Evolutionary conservation across 2,797 vertebrate genomes (phyloP), one percentile per base, ranked within the genome.

Genomic region (Sebastolobus alascanus): DNA sequence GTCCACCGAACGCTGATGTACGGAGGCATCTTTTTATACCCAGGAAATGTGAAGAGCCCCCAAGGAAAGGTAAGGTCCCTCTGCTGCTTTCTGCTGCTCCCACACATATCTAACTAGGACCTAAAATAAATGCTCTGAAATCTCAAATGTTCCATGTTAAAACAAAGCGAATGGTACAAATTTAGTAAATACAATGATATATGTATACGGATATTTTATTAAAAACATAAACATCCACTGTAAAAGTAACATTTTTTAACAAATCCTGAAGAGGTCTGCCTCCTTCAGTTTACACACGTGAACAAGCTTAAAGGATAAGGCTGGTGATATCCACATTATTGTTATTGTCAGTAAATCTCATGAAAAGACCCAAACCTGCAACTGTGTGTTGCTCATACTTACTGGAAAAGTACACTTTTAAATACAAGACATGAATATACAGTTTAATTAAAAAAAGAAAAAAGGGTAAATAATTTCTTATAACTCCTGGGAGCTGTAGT

Each of bases 11-110:
- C 99, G 0, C 94, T 99, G 80, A 97, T 99, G 59, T 99, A 99
- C 0, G 98, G 98, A 90, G 98, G 98, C 31, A 97, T 99, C 93
- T 99, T 99, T 85, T 88, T 99, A 84, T 99, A 99, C 89, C 98
- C 98, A 0, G 97, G 96, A 16, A 99, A 98, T 81, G 89, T 88
- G 66, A 99, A 99, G 93, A 99, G 92, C 84, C 98, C 98, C 6
- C 93, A 95, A 14, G 99, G 98, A 94, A 99, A 99, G 98, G 98
- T 99, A 50, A 79, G 72, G 0, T 16, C 46, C 13, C 2, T 4
- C 7, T 7, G 16, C 55, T 52, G n/a, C 20, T 35, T 6, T 16
- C 56, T 8, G 2, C 27, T 64, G 1, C 20, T 38, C 0, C 14
- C 3, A 4, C 20, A 18, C 38, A 59, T 8, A 11, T 46, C 11